Percentiles rank a stretch among this genome's conserved stretches.
phyloP scores from a whole-genome alignment of 2,113 vertebrate species.

The Vulpes lagopus region DNA sequence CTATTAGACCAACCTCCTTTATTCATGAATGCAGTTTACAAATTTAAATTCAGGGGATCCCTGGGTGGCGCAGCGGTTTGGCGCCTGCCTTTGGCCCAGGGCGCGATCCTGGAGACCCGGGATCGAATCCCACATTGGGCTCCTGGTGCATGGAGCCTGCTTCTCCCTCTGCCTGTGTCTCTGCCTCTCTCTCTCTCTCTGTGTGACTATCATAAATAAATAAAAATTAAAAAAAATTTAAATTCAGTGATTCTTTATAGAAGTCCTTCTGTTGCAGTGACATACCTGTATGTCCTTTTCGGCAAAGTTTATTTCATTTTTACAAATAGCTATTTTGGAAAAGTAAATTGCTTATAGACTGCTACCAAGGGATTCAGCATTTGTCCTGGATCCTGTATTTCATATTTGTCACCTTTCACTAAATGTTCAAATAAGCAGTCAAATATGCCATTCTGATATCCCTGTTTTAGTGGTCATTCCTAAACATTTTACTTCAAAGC shows the following conservation, averaged over 20 bases:
- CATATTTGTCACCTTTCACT: neutral
- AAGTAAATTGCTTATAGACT: neutral
- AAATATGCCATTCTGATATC: neutral
- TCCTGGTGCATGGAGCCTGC: no score
- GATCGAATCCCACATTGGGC: no score
- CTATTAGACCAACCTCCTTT: neutral
- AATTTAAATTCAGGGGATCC: neutral
- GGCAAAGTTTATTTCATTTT: neutral
- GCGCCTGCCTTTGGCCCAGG: no score
- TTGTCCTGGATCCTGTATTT: neutral
- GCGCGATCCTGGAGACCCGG: no score
- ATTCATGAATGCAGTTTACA: neutral
- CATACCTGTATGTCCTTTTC: neutral
- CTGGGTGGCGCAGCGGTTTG: no score
- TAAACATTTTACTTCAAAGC: neutral
- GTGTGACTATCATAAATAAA: no score
- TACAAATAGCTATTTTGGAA: neutral
- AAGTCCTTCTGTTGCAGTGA: neutral
- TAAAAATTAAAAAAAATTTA: neutral
- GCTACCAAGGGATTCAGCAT: neutral
- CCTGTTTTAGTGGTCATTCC: neutral
- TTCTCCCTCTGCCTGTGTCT: no score
- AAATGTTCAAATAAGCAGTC: neutral
- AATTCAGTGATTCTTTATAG: neutral
- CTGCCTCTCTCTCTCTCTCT: no score